Base-by-base conservation (phyloP, 2,888 invertebrate species). In the Lochmaea capreae region DNA sequence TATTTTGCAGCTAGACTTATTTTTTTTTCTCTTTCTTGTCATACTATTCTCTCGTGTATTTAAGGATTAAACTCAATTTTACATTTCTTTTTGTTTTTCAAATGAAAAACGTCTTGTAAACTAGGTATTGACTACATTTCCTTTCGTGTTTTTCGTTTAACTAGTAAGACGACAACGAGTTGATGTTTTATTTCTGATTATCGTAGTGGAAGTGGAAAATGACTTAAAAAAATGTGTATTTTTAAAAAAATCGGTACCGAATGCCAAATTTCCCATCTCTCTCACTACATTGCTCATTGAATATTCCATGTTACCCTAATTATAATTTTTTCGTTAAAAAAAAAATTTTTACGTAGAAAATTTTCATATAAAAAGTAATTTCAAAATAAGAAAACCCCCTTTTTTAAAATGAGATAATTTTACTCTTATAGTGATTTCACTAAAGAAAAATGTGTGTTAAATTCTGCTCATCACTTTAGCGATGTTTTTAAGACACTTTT, bases 61-160 rank as follows among this genome's bases (percentile, higher is more conserved):
- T 14, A 16, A 62, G 63, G 63, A 70, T 70, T 70, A 70, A 63
- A 46, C 10, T 58, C 26, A 16, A 59, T 67, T 67, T 68, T 43
- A 42, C 14, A 62, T 62, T 61, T 12, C 61, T 62, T 16, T 69
- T 69, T 62, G 52, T 52, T 69, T 62, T 69, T 11, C 22, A 70
- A 70, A 70, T 62, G 43, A 63, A 70, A 70, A 70, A 63, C 26
- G 33, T 57, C 42, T 43, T 54, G 18, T 11, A 43, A 63, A 61
- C 59, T 69, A 69, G 33, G 59, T 68, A 68, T 68, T 57, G 57
- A 43, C 58, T 61, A 43, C 54, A 54, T 54, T 54, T 54, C 9
- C 54, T 54, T 54, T 54, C 18, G 54, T 18, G 16, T 54, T 54
- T 54, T 16, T 54, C 54, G 9, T 54, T 54, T 18, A 54, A 54